A percentile compares a stretch with the other conserved stretches of the same genome.
Evolutionary conservation across 2,797 vertebrate species (phyloP).

Genomic region (Perodicticus potto): DNA sequence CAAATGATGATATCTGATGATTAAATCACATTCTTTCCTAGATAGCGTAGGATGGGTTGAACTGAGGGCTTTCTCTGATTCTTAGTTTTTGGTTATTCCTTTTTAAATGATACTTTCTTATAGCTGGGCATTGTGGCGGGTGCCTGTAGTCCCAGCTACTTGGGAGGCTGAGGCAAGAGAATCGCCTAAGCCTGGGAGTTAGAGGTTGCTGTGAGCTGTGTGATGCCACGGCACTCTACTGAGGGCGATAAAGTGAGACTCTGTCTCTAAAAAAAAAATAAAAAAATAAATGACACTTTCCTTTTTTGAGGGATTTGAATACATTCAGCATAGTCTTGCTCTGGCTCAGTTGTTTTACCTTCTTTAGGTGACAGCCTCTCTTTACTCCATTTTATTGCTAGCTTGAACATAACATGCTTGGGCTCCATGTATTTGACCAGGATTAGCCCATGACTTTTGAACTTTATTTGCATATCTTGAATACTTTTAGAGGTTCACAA

Average conservation of each 20-base stretch:
- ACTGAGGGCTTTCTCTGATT: not conserved
- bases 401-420: not conserved
- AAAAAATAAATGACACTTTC: not conserved
- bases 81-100: not conserved
- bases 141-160: too few relatives aligned
- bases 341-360: not conserved
- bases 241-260: too few relatives aligned
- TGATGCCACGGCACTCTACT: too few relatives aligned
- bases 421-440: not conserved
- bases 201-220: too few relatives aligned
- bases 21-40: slow-evolving; percentile 26
- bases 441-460: not conserved
- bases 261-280: too few relatives aligned
- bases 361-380: not conserved
- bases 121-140: too few relatives aligned
- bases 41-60: not conserved
- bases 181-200: too few relatives aligned
- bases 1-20: not conserved
- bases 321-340: not conserved
- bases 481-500: not conserved
- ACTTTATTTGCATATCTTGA: slow-evolving; percentile 25
- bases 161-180: too few relatives aligned
- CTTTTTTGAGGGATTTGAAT: slow-evolving; percentile 33
- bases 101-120: not conserved
- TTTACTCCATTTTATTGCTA: not conserved